Base-by-base conservation (phyloP, 1,140 invertebrate species). In the fruit fly (Drosophila melanogaster) region DNA sequence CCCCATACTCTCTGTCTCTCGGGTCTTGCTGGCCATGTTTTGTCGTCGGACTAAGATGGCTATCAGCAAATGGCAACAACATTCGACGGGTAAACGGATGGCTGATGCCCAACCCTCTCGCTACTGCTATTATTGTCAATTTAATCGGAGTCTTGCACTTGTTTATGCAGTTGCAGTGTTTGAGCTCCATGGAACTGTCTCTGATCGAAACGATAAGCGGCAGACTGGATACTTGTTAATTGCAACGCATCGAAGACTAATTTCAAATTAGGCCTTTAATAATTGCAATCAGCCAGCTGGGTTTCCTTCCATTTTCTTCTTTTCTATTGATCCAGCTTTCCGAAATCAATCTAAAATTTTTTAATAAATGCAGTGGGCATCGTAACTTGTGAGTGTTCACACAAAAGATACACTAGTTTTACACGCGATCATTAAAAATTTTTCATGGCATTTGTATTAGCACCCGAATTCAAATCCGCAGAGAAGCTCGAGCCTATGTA, bases 1-100 rank as follows among this genome's bases (percentile, higher is more conserved):
- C 26, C 19, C 14, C 26, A 4, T 35, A 46, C 38, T n/a, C 33
- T n/a, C 17, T 46, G 30, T 55, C 53, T 56, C 41, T 30, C n/a
- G 56, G 49, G 35, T 33, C 41, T 22, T 35, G 38, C 22, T 24
- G 79, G 53, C 60, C 44, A 71, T 83, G 74, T 81, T 81, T 83
- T 83, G 75, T 74, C 72, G 47, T 67, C 70, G 64, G 62, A 37
- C 53, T 71, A 56, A 59, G 79, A 84, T 80, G 81, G 77, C 80
- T 84, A 84, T 83, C 80, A 70, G 80, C 44, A 83, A 83, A 83
- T 83, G 77, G 76, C 71, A 76, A 71, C 76, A 62, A 26, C 58
- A 71, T 59, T 77, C 60, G 69, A 46, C 14, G 26, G 41, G 61
- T 37, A 33, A 35, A 17, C 10, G 40, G 40, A 30, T n/a, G 30